phyloP scores from a whole-genome alignment of 2,113 vertebrate species.

The Aplodontia rufa region DNA sequence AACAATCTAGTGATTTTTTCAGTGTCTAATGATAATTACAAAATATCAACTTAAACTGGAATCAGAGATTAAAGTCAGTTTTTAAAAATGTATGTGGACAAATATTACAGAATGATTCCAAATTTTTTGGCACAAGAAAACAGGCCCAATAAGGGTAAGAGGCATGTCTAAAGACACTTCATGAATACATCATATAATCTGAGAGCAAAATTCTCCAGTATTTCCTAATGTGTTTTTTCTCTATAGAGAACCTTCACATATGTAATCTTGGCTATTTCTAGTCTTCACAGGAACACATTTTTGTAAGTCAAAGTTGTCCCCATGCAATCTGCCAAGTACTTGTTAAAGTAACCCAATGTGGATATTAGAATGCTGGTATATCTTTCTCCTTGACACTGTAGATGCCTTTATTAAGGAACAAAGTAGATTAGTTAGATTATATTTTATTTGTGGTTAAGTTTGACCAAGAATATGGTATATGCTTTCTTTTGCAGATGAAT shows the following conservation, averaged over 20 bases:
- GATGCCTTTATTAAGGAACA: not conserved
- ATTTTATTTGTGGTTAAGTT: slow-evolving; percentile 5
- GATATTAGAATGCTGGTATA: not conserved
- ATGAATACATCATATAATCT: not conserved
- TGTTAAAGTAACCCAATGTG: not conserved
- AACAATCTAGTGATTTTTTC: not conserved
- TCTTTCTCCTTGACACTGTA: not conserved
- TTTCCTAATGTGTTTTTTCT: not conserved
- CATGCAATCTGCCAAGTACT: not conserved
- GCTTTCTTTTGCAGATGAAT: slow-evolving; percentile 9
- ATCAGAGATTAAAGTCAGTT: not conserved
- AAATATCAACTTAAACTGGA: slow-evolving; percentile 4
- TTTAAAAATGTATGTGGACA: not conserved
- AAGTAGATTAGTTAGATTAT: not conserved
- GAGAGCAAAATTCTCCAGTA: not conserved
- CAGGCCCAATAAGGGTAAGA: not conserved
- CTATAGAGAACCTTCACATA: not conserved
- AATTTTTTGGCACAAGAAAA: not conserved
- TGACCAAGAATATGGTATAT: slow-evolving; percentile 16
- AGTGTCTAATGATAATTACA: not conserved
- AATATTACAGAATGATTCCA: not conserved
- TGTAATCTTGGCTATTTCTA: not conserved
- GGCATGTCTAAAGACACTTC: not conserved
- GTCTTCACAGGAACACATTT: not conserved
- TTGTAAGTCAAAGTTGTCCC: not conserved